A percentile compares a stretch with the other conserved stretches of the same genome.
Conservation (phyloP, 2,797 vertebrate genomes). For the Microchirus variegatus region DNA sequence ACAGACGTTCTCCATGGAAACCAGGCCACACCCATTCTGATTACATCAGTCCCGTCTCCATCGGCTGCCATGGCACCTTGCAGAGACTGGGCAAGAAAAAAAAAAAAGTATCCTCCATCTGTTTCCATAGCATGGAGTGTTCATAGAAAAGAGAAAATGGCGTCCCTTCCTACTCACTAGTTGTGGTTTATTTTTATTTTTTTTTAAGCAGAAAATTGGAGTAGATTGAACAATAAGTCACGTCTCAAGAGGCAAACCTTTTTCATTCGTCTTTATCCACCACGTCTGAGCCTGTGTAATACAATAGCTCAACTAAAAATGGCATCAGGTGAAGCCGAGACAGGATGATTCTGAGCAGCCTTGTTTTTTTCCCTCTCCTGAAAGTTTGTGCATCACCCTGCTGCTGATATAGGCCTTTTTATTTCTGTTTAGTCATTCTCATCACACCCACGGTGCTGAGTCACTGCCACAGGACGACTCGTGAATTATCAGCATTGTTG, state of each 20-base stretch:
- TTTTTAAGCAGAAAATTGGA: constrained; percentile 20
- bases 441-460: constrained; percentile 23
- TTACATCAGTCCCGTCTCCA: constrained; percentile 75
- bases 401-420: constrained; percentile 37
- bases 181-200: constrained; percentile 27
- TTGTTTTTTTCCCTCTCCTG: constrained; percentile 5
- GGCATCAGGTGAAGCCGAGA: constrained; percentile 28
- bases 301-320: too few relatives aligned
- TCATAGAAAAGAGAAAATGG: constrained; percentile 61
- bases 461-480: constrained; percentile 21
- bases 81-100: constrained; percentile 47
- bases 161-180: constrained; percentile 27
- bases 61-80: constrained; percentile 65
- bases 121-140: constrained; percentile 31
- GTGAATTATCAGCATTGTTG: constrained; percentile 10
- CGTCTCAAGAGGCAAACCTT: too few relatives aligned
- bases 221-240: not conserved
- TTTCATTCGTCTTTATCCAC: too few relatives aligned
- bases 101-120: constrained; percentile 43
- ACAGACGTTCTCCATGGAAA: constrained; percentile 77
- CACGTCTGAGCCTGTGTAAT: not conserved
- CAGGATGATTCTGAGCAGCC: constrained; percentile 17
- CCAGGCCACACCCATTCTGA: constrained; percentile 77
- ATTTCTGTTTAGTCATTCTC: constrained; percentile 60
- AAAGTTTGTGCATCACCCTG: constrained; percentile 26